Conservation (phyloP, 1,140 invertebrate genomes). For the Drosophila melanica region DNA sequence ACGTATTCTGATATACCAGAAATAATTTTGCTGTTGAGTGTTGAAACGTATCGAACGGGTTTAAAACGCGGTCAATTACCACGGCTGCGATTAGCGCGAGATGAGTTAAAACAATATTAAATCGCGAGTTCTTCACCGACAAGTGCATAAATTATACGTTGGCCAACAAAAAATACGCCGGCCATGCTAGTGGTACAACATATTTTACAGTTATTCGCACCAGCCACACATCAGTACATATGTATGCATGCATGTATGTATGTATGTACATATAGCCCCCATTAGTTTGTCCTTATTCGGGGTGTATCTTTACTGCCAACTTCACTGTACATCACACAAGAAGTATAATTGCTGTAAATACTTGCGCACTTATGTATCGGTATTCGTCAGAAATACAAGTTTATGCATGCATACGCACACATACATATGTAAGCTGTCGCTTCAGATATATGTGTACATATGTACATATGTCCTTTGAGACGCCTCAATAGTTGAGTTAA, state of each 20-base stretch:
- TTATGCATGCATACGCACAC: neutral
- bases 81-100: slow-evolving; percentile 29
- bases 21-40: slow-evolving; percentile 75
- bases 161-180: slow-evolving; percentile 11
- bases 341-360: neutral
- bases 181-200: slow-evolving; percentile 31
- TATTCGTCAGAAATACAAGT: neutral
- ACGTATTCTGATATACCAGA: slow-evolving; percentile 83
- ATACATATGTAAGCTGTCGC: neutral
- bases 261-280: neutral
- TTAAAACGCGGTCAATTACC: slow-evolving; percentile 64
- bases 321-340: neutral
- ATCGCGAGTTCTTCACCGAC: slow-evolving; percentile 11
- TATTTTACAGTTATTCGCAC: slow-evolving; percentile 11
- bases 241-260: neutral
- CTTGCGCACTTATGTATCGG: too few species aligned
- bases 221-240: neutral
- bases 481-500: neutral
- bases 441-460: neutral
- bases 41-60: slow-evolving; percentile 69
- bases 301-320: neutral
- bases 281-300: slow-evolving; percentile 3
- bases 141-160: slow-evolving; percentile 13
- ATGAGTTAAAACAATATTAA: slow-evolving; percentile 29
- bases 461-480: neutral